These are phyloP conservation scores for Scotopteryx bipunctaria DNA, from an alignment of 2,888 invertebrate genomes.

Conservation along the genomic window DNA sequence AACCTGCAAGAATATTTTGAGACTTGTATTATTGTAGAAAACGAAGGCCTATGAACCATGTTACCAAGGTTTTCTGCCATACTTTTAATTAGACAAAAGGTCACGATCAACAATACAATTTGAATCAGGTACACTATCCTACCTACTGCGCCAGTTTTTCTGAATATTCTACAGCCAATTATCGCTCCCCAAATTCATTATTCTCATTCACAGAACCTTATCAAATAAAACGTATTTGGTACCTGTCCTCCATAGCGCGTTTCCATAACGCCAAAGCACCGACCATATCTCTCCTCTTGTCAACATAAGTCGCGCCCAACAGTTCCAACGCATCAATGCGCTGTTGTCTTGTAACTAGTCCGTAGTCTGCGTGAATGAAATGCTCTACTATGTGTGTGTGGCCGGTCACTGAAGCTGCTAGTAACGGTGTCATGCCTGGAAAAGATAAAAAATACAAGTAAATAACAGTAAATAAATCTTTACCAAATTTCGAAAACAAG, in stretches of 20 bases:
- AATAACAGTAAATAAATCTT: background rate
- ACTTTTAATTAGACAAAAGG: too few relatives aligned
- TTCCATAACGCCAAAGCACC: constrained; percentile 95
- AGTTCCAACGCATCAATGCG: constrained; percentile 95
- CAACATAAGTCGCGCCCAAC: constrained; percentile 97
- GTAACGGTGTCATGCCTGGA: constrained; percentile 95
- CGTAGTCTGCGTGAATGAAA: constrained; percentile 89
- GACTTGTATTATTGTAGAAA: too few relatives aligned
- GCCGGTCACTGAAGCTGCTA: constrained; percentile 96
- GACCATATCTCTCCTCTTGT: constrained; percentile 97
- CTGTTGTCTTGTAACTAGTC: constrained; percentile 89
- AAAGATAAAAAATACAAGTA: constrained; percentile 25
- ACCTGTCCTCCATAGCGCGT: constrained; percentile 95
- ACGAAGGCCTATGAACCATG: too few relatives aligned
- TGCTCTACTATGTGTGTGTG: constrained; percentile 97
- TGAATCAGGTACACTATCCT: background rate
- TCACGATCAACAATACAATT: background rate
- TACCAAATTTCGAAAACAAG: too few relatives aligned
- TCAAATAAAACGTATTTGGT: too few relatives aligned
- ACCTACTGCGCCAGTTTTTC: constrained; percentile 6
- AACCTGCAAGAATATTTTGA: too few relatives aligned
- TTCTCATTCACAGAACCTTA: too few relatives aligned
- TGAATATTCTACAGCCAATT: background rate
- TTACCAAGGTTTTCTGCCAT: too few relatives aligned
- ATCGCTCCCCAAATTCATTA: background rate